These are phyloP conservation scores for Drosophila biarmipes DNA, from an alignment of 1,140 invertebrate genomes.

Conservation along the genomic window DNA sequence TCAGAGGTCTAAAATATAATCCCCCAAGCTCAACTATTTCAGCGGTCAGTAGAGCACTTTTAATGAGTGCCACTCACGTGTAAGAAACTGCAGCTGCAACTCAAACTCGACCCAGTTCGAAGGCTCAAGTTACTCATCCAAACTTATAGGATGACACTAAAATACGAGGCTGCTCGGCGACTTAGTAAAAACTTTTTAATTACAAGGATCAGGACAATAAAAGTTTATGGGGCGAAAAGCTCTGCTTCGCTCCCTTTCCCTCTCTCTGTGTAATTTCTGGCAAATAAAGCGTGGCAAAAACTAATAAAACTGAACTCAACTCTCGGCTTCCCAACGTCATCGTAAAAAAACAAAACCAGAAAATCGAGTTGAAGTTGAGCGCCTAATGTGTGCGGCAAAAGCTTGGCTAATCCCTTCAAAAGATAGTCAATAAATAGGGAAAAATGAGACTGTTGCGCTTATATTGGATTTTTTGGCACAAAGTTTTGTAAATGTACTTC, in stretches of 20 bases:
- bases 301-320: slow-evolving; percentile 60
- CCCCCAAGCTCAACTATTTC: not conserved
- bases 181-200: slow-evolving; percentile 77
- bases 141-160: slow-evolving; percentile 47
- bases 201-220: slow-evolving; percentile 76
- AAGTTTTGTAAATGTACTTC: slow-evolving; percentile 42
- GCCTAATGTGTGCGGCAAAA: slow-evolving; percentile 60
- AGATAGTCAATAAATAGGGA: slow-evolving; percentile 49
- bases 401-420: slow-evolving; percentile 58
- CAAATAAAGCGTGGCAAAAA: slow-evolving; percentile 56
- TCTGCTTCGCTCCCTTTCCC: not conserved
- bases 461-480: slow-evolving; percentile 49
- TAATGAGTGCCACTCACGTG: slow-evolving; percentile 20
- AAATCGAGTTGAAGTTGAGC: slow-evolving; percentile 65
- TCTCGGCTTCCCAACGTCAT: slow-evolving; percentile 47
- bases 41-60: slow-evolving; percentile 12
- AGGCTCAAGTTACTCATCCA: slow-evolving; percentile 14
- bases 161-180: slow-evolving; percentile 31
- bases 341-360: slow-evolving; percentile 24
- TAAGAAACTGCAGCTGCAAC: slow-evolving; percentile 29
- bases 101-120: slow-evolving; percentile 40
- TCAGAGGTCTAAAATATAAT: slow-evolving; percentile 1
- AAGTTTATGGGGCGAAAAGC: slow-evolving; percentile 75
- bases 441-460: slow-evolving; percentile 56
- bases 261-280: slow-evolving; percentile 7